Evolutionary conservation across 2,797 vertebrate species (phyloP).

Genomic region (Ambastaia sidthimunki): DNA sequence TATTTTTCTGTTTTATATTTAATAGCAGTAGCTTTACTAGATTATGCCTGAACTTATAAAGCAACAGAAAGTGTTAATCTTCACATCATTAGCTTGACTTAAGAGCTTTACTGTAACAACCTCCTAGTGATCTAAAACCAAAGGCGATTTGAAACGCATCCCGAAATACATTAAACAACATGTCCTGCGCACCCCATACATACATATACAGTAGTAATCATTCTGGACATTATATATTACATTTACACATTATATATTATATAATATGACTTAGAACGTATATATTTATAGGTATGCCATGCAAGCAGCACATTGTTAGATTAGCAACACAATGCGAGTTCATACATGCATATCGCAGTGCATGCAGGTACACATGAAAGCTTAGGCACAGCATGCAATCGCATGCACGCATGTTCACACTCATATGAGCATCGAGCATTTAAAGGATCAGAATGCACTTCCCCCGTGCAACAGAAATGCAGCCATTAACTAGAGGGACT

Average conservation of each 20-base stretch:
- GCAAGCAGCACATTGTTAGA: not conserved
- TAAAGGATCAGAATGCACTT: not conserved
- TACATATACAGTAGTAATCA: constrained; percentile 25
- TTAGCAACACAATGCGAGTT: constrained; percentile 29
- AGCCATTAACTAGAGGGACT: not conserved
- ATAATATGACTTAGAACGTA: constrained; percentile 31
- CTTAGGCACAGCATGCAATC: constrained; percentile 12
- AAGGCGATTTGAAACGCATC: constrained; percentile 22
- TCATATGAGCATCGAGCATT: constrained; percentile 31
- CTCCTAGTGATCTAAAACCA: constrained; percentile 25
- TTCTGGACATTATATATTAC: constrained; percentile 22
- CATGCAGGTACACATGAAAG: constrained; percentile 37
- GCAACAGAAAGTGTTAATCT: not conserved
- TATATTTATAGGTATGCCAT: constrained; percentile 12
- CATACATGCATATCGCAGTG: constrained; percentile 34
- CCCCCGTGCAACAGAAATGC: not conserved
- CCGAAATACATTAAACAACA: constrained; percentile 24
- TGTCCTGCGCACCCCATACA: constrained; percentile 6
- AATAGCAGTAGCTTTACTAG: not conserved
- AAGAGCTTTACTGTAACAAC: not conserved
- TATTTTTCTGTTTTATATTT: too few species aligned
- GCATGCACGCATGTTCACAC: constrained; percentile 37
- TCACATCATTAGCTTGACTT: constrained; percentile 1
- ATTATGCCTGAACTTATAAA: not conserved
- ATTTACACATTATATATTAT: constrained; percentile 2